Conservation (phyloP, 2,888 invertebrate species). For the Drosophila tripunctata region DNA sequence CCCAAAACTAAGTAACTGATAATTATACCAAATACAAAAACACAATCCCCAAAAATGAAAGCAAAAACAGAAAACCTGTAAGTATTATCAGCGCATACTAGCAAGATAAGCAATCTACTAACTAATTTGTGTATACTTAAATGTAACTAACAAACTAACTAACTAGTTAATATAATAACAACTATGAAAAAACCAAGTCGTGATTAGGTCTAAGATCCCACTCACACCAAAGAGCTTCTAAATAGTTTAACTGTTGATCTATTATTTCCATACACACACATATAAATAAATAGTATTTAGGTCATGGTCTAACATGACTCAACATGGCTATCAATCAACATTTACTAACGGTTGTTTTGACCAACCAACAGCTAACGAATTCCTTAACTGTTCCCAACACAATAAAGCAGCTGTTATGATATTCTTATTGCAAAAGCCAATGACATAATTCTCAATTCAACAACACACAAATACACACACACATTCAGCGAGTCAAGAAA, state of each 20-base stretch:
- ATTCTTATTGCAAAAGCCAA: slow-evolving; percentile 45
- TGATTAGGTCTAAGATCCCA: slow-evolving; percentile 79
- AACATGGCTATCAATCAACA: slow-evolving; percentile 24
- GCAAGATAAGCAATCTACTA: slow-evolving; percentile 66
- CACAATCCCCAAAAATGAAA: not conserved
- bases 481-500: slow-evolving; percentile 10
- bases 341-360: slow-evolving; percentile 9
- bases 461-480: slow-evolving; percentile 13
- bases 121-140: slow-evolving; percentile 58
- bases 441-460: slow-evolving; percentile 42
- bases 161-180: slow-evolving; percentile 12
- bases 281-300: not conserved
- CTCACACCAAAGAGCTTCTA: slow-evolving; percentile 65
- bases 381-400: slow-evolving; percentile 13
- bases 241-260: slow-evolving; percentile 52
- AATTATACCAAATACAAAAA: slow-evolving; percentile 18
- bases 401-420: slow-evolving; percentile 40
- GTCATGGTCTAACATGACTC: slow-evolving; percentile 27
- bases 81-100: slow-evolving; percentile 62
- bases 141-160: slow-evolving; percentile 20
- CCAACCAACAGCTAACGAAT: slow-evolving; percentile 16
- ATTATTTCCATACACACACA: slow-evolving; percentile 39
- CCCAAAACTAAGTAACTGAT: slow-evolving; percentile 20
- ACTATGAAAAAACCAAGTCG: slow-evolving; percentile 46
- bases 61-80: slow-evolving; percentile 50